These are phyloP conservation scores for Polyergus mexicanus DNA, from an alignment of 1,140 invertebrate genomes.

Conservation along the genomic window DNA sequence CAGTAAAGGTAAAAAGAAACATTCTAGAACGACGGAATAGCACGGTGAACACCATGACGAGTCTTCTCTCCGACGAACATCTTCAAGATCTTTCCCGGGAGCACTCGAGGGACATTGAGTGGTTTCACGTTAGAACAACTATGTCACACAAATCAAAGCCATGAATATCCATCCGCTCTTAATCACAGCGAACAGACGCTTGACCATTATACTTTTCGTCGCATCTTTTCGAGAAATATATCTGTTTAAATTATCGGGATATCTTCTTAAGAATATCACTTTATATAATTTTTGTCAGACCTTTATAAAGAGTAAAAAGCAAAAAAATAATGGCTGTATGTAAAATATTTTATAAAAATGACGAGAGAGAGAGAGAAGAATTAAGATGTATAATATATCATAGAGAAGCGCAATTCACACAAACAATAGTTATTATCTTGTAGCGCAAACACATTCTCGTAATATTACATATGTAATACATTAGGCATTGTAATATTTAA, in stretches of 20 bases:
- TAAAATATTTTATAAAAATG: background rate
- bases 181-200: background rate
- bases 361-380: background rate
- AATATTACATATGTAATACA: slow-evolving; percentile 1
- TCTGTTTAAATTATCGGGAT: background rate
- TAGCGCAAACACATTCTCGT: background rate
- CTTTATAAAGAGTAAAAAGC: background rate
- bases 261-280: slow-evolving; percentile 1
- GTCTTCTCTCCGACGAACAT: slow-evolving; percentile 21
- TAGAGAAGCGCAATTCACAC: background rate
- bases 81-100: slow-evolving; percentile 34
- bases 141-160: slow-evolving; percentile 62
- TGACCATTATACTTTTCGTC: slow-evolving; percentile 23
- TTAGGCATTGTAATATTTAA: slow-evolving; percentile 35
- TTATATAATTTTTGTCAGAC: background rate
- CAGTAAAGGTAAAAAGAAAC: background rate
- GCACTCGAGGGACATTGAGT: slow-evolving; percentile 57
- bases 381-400: background rate
- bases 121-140: slow-evolving; percentile 56
- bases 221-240: slow-evolving; percentile 1
- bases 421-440: background rate
- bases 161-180: slow-evolving; percentile 51
- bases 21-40: background rate
- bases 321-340: background rate
- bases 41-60: slow-evolving; percentile 22